These are phyloP conservation scores for Upupa epops DNA, from an alignment of 2,113 vertebrate species.

Conservation along the genomic window DNA sequence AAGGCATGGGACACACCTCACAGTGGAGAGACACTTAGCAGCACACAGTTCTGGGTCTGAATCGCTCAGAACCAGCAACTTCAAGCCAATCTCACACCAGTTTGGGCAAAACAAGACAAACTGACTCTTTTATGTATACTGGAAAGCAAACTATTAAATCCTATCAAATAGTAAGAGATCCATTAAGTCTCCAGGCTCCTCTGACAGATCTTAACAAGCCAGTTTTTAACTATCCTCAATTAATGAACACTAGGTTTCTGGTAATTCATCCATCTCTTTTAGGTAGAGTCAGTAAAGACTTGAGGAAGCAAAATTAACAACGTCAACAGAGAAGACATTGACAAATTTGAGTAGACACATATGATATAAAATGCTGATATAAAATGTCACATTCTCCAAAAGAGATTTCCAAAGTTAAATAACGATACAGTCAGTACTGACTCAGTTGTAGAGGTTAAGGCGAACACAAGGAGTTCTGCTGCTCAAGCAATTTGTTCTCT, in stretches of 20 bases:
- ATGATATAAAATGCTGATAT: neutral
- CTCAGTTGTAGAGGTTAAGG: neutral
- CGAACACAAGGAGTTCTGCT: neutral
- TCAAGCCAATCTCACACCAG: neutral
- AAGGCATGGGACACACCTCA: neutral
- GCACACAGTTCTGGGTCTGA: neutral
- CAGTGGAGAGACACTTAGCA: neutral
- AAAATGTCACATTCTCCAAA: neutral
- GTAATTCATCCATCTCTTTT: neutral
- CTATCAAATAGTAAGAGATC: neutral
- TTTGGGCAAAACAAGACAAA: neutral
- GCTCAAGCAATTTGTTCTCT: neutral
- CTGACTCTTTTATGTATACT: neutral
- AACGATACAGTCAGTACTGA: neutral
- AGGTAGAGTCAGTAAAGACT: neutral
- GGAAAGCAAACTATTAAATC: neutral
- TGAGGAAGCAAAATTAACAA: neutral
- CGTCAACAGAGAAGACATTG: neutral
- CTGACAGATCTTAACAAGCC: neutral
- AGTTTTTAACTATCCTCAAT: neutral
- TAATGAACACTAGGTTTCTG: neutral
- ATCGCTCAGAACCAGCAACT: neutral
- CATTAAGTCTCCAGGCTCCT: neutral
- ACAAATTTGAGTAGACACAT: neutral
- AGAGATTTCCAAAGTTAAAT: neutral